phyloP scores from a whole-genome alignment of 37 sponge, comb jelly and placozoan genomes.

The Oscarella lobularis region DNA sequence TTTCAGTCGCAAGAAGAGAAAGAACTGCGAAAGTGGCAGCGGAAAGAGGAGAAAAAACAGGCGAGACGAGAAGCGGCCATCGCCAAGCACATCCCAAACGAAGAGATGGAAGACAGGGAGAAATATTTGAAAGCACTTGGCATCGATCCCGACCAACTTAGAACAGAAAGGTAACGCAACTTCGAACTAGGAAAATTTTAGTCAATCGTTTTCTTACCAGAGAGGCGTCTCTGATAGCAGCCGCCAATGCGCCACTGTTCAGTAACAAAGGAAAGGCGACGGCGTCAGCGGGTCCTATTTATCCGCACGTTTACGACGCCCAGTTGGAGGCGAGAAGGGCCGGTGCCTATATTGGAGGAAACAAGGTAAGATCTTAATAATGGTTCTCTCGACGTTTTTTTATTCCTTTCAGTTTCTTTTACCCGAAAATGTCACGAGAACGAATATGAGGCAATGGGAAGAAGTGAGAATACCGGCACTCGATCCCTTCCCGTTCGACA shows the following conservation, averaged over 20 bases:
- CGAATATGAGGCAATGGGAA: conserved; percentile 35
- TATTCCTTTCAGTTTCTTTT: not conserved
- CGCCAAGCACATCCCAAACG: no score
- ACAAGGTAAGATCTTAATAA: conserved; percentile 24
- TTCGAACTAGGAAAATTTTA: no score
- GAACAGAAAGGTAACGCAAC: no score
- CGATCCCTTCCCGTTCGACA: conserved; percentile 28
- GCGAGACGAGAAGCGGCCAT: conserved; percentile 56
- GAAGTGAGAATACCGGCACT: conserved; percentile 68
- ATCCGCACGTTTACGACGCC: conserved; percentile 78
- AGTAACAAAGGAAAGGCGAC: not conserved
- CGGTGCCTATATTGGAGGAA: conserved; percentile 48
- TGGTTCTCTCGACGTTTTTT: not conserved
- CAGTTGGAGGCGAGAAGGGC: conserved; percentile 38
- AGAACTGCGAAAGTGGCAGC: not conserved
- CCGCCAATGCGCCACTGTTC: conserved; percentile 45
- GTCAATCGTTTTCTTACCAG: no score
- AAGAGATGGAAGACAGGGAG: no score
- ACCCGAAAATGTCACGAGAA: conserved; percentile 15
- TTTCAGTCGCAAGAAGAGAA: not conserved
- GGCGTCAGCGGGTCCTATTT: conserved; percentile 8
- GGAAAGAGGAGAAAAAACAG: conserved; percentile 50
- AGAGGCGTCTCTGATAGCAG: conserved; percentile 53
- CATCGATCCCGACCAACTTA: no score
- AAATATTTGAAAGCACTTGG: no score